Evolutionary conservation across 2,113 vertebrate genomes (phyloP).

Genomic region (Nyctibius bracteatus): DNA sequence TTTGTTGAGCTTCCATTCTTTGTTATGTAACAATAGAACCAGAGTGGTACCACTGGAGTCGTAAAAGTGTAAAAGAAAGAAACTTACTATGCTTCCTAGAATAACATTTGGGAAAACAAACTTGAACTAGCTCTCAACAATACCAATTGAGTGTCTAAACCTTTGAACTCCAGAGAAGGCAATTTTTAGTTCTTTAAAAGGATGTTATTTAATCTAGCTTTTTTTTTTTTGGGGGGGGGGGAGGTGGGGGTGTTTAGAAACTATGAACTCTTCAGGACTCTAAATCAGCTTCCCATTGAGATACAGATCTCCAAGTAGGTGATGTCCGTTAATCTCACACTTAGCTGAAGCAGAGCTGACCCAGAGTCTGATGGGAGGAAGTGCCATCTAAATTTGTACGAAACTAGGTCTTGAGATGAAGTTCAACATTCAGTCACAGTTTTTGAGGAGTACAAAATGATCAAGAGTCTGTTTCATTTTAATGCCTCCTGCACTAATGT

Average conservation of each 20-base stretch:
- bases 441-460: neutral
- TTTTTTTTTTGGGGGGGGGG: too few species aligned
- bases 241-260: too few species aligned
- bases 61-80: neutral
- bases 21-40: accelerated
- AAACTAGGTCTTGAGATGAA: neutral
- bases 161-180: neutral
- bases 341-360: neutral
- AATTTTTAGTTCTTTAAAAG: neutral
- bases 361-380: neutral
- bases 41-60: neutral
- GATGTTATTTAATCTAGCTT: neutral
- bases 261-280: neutral
- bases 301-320: neutral
- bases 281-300: neutral
- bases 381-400: neutral
- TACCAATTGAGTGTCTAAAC: neutral
- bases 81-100: neutral
- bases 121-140: neutral
- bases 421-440: neutral
- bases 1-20: neutral
- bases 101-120: neutral
- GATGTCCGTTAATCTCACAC: neutral
- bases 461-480: neutral
- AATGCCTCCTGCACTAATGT: neutral